Evolutionary conservation across 2,113 vertebrate species (phyloP).

Genomic region (Hemibagrus wyckioides): DNA sequence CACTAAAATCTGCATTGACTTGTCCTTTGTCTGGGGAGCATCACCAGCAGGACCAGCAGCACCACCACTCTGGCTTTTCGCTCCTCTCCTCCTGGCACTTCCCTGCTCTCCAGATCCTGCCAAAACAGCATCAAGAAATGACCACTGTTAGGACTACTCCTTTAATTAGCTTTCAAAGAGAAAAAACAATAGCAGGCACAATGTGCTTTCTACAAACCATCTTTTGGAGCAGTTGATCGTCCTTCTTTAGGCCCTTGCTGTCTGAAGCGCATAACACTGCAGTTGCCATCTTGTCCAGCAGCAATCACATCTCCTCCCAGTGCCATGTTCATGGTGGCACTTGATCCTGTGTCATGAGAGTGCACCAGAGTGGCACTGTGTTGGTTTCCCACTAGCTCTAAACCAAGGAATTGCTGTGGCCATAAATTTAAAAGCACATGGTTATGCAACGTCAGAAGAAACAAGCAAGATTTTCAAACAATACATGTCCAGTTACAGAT

Average conservation of each 20-base stretch:
- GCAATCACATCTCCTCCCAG: slow-evolving; percentile 83
- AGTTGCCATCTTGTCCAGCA: slow-evolving; percentile 87
- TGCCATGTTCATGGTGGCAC: slow-evolving; percentile 93
- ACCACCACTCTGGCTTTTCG: slow-evolving; percentile 57
- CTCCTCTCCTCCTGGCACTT: slow-evolving; percentile 60
- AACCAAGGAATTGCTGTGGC: slow-evolving; percentile 86
- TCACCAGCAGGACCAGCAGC: slow-evolving; percentile 11
- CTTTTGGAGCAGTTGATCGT: slow-evolving; percentile 51
- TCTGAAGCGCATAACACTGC: slow-evolving; percentile 82
- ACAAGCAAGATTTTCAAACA: slow-evolving; percentile 5
- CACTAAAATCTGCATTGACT: slow-evolving; percentile 71
- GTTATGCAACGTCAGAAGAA: neutral
- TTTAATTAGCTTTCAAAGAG: neutral
- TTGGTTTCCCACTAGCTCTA: slow-evolving; percentile 78
- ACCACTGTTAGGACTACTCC: neutral
- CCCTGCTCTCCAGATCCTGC: slow-evolving; percentile 52
- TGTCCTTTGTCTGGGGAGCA: slow-evolving; percentile 58
- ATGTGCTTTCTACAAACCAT: slow-evolving; percentile 69
- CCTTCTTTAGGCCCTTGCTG: slow-evolving; percentile 46
- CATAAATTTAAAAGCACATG: neutral
- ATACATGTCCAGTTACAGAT: neutral
- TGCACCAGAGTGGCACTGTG: slow-evolving; percentile 85
- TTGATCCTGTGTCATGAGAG: slow-evolving; percentile 84
- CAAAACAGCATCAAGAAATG: neutral
- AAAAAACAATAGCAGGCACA: too few relatives aligned